Evolutionary conservation across 2,797 vertebrate species (phyloP).

Genomic region (Cossypha polioptera): DNA sequence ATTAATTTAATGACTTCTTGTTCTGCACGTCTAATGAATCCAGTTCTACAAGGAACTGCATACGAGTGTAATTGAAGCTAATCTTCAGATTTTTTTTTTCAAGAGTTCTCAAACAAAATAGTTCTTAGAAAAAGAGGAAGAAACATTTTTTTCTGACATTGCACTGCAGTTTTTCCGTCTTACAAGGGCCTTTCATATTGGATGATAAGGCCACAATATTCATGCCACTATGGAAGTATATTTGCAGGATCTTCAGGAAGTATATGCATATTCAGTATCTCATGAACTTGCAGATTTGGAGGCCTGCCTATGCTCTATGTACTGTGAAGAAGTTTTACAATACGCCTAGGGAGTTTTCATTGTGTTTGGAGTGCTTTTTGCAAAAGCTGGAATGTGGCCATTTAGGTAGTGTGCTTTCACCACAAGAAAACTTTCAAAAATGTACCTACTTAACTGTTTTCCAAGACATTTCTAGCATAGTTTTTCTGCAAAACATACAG

Average conservation of each 20-base stretch:
- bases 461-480: not conserved
- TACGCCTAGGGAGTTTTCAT: not conserved
- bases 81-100: not conserved
- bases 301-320: not conserved
- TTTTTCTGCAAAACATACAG: not conserved
- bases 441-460: not conserved
- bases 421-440: not conserved
- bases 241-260: not conserved
- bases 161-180: not conserved
- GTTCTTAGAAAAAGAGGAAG: not conserved
- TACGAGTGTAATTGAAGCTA: not conserved
- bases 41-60: not conserved
- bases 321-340: not conserved
- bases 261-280: not conserved
- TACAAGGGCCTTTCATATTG: not conserved
- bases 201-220: not conserved
- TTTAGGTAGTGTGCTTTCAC: not conserved
- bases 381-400: not conserved
- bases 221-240: not conserved
- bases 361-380: not conserved
- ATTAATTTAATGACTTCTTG: not conserved
- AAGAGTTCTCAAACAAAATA: not conserved
- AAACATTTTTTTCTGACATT: not conserved
- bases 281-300: not conserved
- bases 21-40: not conserved